Evolutionary conservation across 2,113 vertebrate species (phyloP).

Genomic region (Myiopsitta monachus): DNA sequence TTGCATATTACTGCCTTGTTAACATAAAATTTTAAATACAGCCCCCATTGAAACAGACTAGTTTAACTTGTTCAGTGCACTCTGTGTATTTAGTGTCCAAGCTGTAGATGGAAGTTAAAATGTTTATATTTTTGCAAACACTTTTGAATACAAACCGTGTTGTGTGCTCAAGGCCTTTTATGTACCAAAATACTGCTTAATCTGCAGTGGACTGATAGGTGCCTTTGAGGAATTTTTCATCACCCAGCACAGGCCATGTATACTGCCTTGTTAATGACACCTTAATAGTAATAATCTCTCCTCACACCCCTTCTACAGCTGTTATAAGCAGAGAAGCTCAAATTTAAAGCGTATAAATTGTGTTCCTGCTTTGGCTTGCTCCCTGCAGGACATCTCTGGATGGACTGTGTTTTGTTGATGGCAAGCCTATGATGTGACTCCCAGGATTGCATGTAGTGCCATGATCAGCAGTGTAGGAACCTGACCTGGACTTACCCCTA

Average conservation of each 20-base stretch:
- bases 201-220: neutral
- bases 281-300: neutral
- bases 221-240: neutral
- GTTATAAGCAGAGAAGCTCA: neutral
- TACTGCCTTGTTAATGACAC: neutral
- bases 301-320: neutral
- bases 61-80: neutral
- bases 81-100: neutral
- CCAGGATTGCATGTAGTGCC: neutral
- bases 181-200: neutral
- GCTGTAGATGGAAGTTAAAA: neutral
- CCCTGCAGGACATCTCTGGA: neutral
- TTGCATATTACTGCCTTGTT: neutral
- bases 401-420: neutral
- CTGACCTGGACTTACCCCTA: neutral
- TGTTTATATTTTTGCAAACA: neutral
- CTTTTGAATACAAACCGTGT: neutral
- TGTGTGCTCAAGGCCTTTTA: neutral
- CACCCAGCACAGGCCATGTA: accelerated
- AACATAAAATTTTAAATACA: neutral
- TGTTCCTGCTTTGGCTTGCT: neutral
- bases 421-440: neutral
- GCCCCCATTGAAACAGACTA: neutral
- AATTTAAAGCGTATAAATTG: neutral
- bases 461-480: neutral